These are phyloP conservation scores for Tenthredo scrophulariae DNA, from an alignment of 2,888 invertebrate species.

Conservation along the genomic window DNA sequence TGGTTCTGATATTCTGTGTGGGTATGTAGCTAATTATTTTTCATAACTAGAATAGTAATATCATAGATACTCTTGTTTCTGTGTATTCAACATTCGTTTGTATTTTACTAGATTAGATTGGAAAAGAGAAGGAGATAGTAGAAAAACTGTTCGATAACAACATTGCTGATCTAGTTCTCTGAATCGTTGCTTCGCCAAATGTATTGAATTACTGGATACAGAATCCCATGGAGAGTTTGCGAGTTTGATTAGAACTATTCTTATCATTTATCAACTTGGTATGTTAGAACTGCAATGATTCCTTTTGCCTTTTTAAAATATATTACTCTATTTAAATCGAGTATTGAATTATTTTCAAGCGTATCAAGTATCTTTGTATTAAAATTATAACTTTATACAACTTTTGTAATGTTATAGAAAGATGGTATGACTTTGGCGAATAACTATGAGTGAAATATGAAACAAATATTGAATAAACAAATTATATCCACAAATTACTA, in stretches of 20 bases:
- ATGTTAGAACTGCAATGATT: neutral
- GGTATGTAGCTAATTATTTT: neutral
- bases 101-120: neutral
- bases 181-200: neutral
- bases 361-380: slow-evolving; percentile 6
- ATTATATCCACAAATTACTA: slow-evolving; percentile 14
- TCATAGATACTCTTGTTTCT: neutral
- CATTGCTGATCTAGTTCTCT: slow-evolving; percentile 1
- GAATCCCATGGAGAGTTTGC: neutral
- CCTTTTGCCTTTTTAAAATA: neutral
- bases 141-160: neutral
- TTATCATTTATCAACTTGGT: neutral
- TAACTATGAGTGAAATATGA: slow-evolving; percentile 20
- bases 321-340: neutral
- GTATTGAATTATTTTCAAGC: neutral
- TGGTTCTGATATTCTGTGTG: neutral
- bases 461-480: neutral
- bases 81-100: neutral
- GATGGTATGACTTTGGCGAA: slow-evolving; percentile 21
- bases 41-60: neutral
- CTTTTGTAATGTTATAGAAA: slow-evolving; percentile 23
- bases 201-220: slow-evolving; percentile 11
- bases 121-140: neutral
- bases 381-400: slow-evolving; percentile 10
- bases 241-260: neutral